Base-by-base conservation (phyloP, 2,888 invertebrate genomes). In the Parnassius orleans region DNA sequence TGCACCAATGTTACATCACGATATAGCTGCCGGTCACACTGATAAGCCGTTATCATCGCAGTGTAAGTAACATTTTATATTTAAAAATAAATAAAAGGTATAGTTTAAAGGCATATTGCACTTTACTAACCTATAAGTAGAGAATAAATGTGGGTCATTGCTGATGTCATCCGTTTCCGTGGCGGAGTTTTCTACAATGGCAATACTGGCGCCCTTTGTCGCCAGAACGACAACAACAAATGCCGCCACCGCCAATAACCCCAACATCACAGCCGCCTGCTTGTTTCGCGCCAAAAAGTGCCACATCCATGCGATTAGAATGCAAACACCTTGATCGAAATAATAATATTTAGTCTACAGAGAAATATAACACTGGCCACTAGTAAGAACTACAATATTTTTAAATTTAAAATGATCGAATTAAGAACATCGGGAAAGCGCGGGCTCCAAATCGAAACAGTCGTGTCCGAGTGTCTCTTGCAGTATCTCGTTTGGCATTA, bases 231-330 rank as follows among this genome's bases (percentile, higher is more conserved):
- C 73, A 9, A 84, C 85, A 53, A 89, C 80, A 48, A 89, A 65
- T 2, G 88, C 87, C 10, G 88, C 88, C 10, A 74, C 73, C 7
- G 75, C 69, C 61, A 91, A 73, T 67, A 91, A 68, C 19, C 82
- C 90, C 68, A 90, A 71, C 91, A 91, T 91, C 65, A 86, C 89
- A 47, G 87, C 86, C 61, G 79, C 86, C 76, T 87, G 88, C 74
- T 86, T 89, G 64, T 90, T 90, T 63, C 76, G 77, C 73, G 78
- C 80, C 79, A 90, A 82, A 80, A 90, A 90, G 68, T 78, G 77
- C 88, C 86, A 91, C 90, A 91, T 91, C 75, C 83, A 87, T 75
- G 69, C 68, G 59, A 60, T 65, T 53, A 55, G 42, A 50, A 57
- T 15, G 14, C 33, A 9, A 46, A 44, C 44, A 19, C 44, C 15